Evolutionary conservation across 2,888 invertebrate genomes (phyloP), one percentile per base, ranked within the genome.

Genomic region (Zaprionus bogoriensis): DNA sequence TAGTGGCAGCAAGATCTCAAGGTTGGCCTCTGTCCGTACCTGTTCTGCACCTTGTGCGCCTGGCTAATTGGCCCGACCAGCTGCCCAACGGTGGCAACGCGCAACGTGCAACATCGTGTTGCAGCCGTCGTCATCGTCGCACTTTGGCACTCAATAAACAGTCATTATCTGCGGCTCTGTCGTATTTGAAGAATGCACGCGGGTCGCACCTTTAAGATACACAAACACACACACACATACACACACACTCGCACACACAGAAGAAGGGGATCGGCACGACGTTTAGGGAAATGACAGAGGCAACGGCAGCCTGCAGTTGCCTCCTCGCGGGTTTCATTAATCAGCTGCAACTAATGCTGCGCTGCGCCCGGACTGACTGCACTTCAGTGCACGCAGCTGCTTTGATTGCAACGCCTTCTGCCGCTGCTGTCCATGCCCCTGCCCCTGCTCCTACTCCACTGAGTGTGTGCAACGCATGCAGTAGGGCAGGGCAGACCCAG

Each of bases 91-190:
- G 17, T 28, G 17, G 57, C 62, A 50, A 42, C 38, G 27, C 39
- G 53, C 52, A 52, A n/a, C n/a, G n/a, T n/a, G n/a, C n/a, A n/a
- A n/a, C n/a, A n/a, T n/a, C n/a, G n/a, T 54, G 59, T 69, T 60
- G 68, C 67, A 64, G 63, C 71, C 67, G 58, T 39, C 38, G 17
- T 4, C 19, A 17, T 66, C 50, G 51, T 55, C 39, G 19, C 53
- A 32, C 55, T 67, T 72, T 65, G 69, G 42, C 87, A 79, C 76
- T 77, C 77, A 65, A 80, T 86, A 86, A 81, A 67, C 54, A 69
- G 45, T 51, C 63, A 69, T 84, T 84, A 71, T 65, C 52, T 41
- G 54, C 53, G 68, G 59, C 66, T 60, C 71, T 65, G 71, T 67
- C 67, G 55, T 45, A 60, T 66, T 50, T 52, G 10, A 39, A 42